Conservation (phyloP, 1,140 invertebrate genomes). For the Leptinotarsa lineolata region DNA sequence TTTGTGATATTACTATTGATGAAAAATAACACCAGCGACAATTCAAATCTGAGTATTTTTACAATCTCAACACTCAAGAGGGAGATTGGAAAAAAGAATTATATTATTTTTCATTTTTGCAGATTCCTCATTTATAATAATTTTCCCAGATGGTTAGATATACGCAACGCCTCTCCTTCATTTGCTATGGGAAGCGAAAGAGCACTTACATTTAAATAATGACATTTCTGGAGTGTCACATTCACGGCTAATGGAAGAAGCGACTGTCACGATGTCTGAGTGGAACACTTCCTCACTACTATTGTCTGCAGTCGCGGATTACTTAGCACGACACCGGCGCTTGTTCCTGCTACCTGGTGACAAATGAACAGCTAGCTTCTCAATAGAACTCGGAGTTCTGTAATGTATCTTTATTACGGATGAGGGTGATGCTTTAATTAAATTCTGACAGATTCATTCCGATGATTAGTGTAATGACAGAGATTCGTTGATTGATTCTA, state of each 20-base stretch:
- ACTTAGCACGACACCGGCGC: not conserved
- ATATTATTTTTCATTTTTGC: no score
- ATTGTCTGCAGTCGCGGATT: not conserved
- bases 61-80: no score
- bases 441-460: not conserved
- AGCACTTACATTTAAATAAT: slow-evolving; percentile 1
- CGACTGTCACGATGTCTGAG: slow-evolving; percentile 7
- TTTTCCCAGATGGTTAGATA: not conserved
- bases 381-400: not conserved
- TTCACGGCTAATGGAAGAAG: slow-evolving; percentile 7
- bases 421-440: not conserved
- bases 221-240: slow-evolving; percentile 4
- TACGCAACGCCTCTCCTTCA: not conserved
- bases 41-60: no score
- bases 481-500: no score
- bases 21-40: no score
- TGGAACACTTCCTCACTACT: not conserved
- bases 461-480: no score
- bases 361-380: not conserved
- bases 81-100: no score
- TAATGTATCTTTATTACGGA: not conserved
- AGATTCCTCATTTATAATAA: no score
- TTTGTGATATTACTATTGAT: no score
- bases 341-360: slow-evolving; percentile 7
- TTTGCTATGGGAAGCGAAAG: not conserved